Evolutionary conservation across 1,140 invertebrate species (phyloP).

Genomic region (Lucilia sericata): DNA sequence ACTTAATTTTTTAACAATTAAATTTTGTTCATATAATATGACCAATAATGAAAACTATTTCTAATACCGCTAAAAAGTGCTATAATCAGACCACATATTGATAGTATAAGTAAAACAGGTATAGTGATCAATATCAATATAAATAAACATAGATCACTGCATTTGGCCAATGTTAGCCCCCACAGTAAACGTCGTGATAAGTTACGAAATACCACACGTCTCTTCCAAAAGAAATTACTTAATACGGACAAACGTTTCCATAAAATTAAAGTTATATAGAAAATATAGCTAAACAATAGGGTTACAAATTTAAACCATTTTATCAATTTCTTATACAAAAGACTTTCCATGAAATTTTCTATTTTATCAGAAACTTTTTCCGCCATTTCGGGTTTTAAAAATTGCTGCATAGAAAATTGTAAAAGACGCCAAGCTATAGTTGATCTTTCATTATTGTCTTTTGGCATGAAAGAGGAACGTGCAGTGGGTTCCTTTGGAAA

Average conservation of each 20-base stretch:
- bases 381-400: neutral
- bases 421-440: neutral
- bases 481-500: conserved; percentile 13
- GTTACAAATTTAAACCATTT: neutral
- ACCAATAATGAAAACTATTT: neutral
- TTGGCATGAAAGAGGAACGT: neutral
- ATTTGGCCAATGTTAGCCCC: conserved; percentile 48
- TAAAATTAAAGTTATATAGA: neutral
- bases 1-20: neutral
- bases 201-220: conserved; percentile 37
- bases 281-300: neutral
- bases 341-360: neutral
- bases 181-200: conserved; percentile 39
- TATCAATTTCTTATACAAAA: neutral
- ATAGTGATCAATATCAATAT: conserved; percentile 9
- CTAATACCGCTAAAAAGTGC: neutral
- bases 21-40: neutral
- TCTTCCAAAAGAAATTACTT: conserved; percentile 32
- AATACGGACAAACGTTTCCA: neutral
- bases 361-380: neutral
- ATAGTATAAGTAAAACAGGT: conserved; percentile 41
- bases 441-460: neutral
- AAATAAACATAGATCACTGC: conserved; percentile 33
- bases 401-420: neutral
- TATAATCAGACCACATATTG: conserved; percentile 21